phyloP scores from a whole-genome alignment of 2,888 invertebrate species.

The Axea sp. region DNA sequence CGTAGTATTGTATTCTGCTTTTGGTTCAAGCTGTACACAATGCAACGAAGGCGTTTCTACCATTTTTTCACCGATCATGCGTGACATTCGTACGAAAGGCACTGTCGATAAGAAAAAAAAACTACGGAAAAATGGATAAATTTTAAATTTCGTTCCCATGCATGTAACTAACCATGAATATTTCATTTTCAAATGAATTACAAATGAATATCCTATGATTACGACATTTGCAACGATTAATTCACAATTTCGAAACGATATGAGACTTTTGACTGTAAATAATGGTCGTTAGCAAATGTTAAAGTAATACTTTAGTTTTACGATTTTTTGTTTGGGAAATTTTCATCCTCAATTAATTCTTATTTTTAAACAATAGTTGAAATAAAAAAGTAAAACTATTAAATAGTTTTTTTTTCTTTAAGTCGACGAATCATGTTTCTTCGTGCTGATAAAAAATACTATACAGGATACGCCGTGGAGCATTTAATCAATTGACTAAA shows the following conservation, averaged over 20 bases:
- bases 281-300: neutral
- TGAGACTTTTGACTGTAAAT: conserved; percentile 19
- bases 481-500: conserved; percentile 46
- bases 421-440: conserved; percentile 52
- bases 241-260: conserved; percentile 44
- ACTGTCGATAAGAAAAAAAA: conserved; percentile 59
- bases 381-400: neutral
- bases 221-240: conserved; percentile 37
- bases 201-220: conserved; percentile 47
- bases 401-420: conserved; percentile 12
- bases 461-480: conserved; percentile 37
- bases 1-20: conserved; percentile 77
- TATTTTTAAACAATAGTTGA: too few relatives aligned
- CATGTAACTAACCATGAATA: conserved; percentile 42
- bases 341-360: too few relatives aligned
- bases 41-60: conserved; percentile 76
- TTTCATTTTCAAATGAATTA: conserved; percentile 50
- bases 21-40: conserved; percentile 73
- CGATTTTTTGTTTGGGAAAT: too few relatives aligned
- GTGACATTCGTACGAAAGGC: conserved; percentile 60
- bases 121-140: conserved; percentile 45
- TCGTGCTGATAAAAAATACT: conserved; percentile 25
- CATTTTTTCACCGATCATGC: conserved; percentile 68
- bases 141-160: conserved; percentile 40
- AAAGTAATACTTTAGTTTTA: too few relatives aligned